Base-by-base conservation (phyloP, 2,113 vertebrate genomes). In the Campylorhamphus procurvoides region DNA sequence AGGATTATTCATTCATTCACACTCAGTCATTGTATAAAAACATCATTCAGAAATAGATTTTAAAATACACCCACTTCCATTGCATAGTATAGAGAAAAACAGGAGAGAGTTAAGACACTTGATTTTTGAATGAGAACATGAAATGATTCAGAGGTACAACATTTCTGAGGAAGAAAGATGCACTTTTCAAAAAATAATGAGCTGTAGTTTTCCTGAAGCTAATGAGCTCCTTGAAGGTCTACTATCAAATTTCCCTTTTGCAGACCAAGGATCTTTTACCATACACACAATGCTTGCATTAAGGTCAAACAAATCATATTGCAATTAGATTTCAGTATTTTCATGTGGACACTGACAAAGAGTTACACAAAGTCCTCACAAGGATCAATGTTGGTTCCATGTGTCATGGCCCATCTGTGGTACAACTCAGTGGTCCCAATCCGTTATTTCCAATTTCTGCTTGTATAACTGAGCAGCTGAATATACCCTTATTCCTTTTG, bases 1-100 rank as follows among this genome's bases (percentile, higher is more conserved):
- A 75, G 73, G 87, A 84, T 67, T 96, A 73, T 58, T 91, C 72
- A 92, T 50, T 93, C 83, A 96, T 95, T 94, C 94, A 84, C 66
- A 92, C 47, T 18, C 75, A 84, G 88, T 76, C 75, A 73, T 80
- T 85, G 60, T 92, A 87, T 72, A 93, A 86, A 87, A 96, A 83
- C 53, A 81, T 83, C 60, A 17, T 19, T 87, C 85, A 92, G 89
- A 95, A 94, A 79, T 28, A 86, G 56, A 73, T 80, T 94, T 89
- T 59, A 39, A 94, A 92, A 90, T 62, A 89, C 76, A 90, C 73
- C 78, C 74, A 76, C 80, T 84, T 84, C 72, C 23, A 7, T 80
- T 94, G 87, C 93, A 84, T n/a, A 87, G 91, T 29, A 31, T 40
- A 72, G 75, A 93, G 80, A 76, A 92, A 94, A 96, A 63, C 0